Base-by-base conservation (phyloP, 2,888 invertebrate genomes). In the Balanococcus diminutus region DNA sequence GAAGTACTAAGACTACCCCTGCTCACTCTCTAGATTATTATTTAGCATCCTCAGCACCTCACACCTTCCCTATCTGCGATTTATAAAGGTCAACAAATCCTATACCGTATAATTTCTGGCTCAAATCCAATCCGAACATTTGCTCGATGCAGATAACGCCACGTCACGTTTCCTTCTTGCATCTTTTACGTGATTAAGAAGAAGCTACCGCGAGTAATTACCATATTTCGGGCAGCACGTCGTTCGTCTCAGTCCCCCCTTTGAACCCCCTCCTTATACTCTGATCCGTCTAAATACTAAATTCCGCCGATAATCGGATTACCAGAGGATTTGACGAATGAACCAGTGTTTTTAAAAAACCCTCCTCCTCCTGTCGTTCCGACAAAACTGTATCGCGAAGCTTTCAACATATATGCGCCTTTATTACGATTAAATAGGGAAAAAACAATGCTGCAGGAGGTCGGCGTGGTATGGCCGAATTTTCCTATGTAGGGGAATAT, bases 81-180 rank as follows among this genome's bases (percentile, higher is more conserved):
- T 4, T 9, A 56, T 22, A 56, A 56, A 56, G 56, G 56, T 56
- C 56, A 56, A 56, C 6, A 56, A 56, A 56, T 22, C 56, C 22
- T 22, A 36, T 8, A 56, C 9, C 11, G 11, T 22, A 22, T 56
- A 56, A 56, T 56, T 56, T 22, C 56, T 56, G 56, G 56, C 56
- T 56, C 22, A 8, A 1, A 22, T 56, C 56, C 56, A 56, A 56
- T 22, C 6, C 8, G 56, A 56, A 56, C 56, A 56, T 56, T 56
- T 56, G 56, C 56, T 56, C 5, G 6, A 22, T 8, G 22, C 9
- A 56, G 56, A 56, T 56, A 56, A 56, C 56, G 22, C 56, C 56
- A 56, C 56, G 56, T 56, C 56, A 56, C 56, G 56, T 56, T 56
- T 56, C 56, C 56, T 56, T 56, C 56, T 56, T 22, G 22, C 56